Percentiles rank a stretch among this genome's conserved stretches.
Evolutionary conservation across 2,797 vertebrate species (phyloP).

Genomic region (Ispidina picta): DNA sequence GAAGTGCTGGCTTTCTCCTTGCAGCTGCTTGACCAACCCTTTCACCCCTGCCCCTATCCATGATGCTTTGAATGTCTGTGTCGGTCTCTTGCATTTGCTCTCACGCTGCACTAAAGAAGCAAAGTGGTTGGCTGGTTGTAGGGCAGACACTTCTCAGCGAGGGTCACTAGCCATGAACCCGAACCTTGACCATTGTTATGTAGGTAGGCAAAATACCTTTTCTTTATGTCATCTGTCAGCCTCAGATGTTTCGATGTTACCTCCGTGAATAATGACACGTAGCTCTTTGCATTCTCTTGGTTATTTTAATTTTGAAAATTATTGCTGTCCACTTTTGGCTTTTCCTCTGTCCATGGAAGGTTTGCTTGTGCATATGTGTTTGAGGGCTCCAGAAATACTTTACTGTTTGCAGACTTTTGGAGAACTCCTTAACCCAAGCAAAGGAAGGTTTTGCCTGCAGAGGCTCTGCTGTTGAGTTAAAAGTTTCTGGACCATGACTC

Average conservation of each 20-base stretch:
- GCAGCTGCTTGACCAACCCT: slow-evolving; percentile 91
- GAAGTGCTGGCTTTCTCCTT: slow-evolving; percentile 93
- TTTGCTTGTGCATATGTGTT: slow-evolving; percentile 12
- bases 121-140: slow-evolving; percentile 92
- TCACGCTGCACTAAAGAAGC: slow-evolving; percentile 91
- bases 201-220: slow-evolving; percentile 97
- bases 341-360: slow-evolving; percentile 38
- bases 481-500: not conserved
- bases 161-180: slow-evolving; percentile 95
- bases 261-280: slow-evolving; percentile 73
- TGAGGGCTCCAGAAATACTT: slow-evolving; percentile 66
- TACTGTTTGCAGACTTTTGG: not conserved
- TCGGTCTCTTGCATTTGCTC: slow-evolving; percentile 94
- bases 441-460: not conserved
- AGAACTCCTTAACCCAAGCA: not conserved
- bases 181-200: slow-evolving; percentile 90
- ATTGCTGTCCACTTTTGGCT: slow-evolving; percentile 7
- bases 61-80: slow-evolving; percentile 95
- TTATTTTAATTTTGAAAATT: slow-evolving; percentile 54
- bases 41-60: slow-evolving; percentile 94
- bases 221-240: slow-evolving; percentile 83
- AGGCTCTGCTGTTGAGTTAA: not conserved
- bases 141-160: slow-evolving; percentile 93
- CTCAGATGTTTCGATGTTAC: slow-evolving; percentile 71
- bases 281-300: slow-evolving; percentile 61